These are phyloP conservation scores for Plagodis pulveraria DNA, from an alignment of 2,888 invertebrate species.

Conservation along the genomic window DNA sequence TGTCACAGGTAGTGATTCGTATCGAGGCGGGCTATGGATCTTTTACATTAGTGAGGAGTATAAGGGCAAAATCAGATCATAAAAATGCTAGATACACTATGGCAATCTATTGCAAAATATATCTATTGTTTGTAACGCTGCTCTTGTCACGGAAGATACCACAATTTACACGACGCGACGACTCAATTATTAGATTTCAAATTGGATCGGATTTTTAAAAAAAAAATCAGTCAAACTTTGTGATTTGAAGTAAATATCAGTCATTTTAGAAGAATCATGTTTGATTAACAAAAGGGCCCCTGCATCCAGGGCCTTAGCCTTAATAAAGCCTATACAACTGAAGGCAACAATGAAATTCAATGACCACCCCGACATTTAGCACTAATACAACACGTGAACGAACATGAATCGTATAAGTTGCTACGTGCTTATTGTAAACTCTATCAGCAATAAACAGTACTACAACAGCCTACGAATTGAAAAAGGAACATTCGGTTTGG, in stretches of 20 bases:
- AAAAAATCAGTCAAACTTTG: too few species aligned
- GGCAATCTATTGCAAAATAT: slow-evolving; percentile 6
- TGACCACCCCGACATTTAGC: slow-evolving; percentile 36
- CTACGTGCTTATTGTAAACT: slow-evolving; percentile 76
- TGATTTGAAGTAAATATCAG: too few species aligned
- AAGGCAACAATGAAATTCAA: slow-evolving; percentile 24
- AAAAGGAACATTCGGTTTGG: slow-evolving; percentile 46
- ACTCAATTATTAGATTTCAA: not conserved
- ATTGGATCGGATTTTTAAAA: too few species aligned
- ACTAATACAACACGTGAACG: slow-evolving; percentile 68
- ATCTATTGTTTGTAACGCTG: not conserved
- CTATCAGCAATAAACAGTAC: slow-evolving; percentile 65
- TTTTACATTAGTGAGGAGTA: not conserved
- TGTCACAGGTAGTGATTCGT: slow-evolving; percentile 62
- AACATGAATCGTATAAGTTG: slow-evolving; percentile 49
- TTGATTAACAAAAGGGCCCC: too few species aligned
- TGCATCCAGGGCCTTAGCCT: too few species aligned
- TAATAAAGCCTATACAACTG: not conserved
- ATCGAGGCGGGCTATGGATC: slow-evolving; percentile 39
- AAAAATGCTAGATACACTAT: slow-evolving; percentile 7
- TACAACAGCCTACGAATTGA: slow-evolving; percentile 54
- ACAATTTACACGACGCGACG: not conserved
- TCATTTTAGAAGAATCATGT: too few species aligned
- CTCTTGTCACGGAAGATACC: slow-evolving; percentile 21
- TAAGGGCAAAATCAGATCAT: slow-evolving; percentile 12